These are phyloP conservation scores for Sebastes nivosus DNA, from an alignment of 2,797 vertebrate genomes.

Conservation along the genomic window DNA sequence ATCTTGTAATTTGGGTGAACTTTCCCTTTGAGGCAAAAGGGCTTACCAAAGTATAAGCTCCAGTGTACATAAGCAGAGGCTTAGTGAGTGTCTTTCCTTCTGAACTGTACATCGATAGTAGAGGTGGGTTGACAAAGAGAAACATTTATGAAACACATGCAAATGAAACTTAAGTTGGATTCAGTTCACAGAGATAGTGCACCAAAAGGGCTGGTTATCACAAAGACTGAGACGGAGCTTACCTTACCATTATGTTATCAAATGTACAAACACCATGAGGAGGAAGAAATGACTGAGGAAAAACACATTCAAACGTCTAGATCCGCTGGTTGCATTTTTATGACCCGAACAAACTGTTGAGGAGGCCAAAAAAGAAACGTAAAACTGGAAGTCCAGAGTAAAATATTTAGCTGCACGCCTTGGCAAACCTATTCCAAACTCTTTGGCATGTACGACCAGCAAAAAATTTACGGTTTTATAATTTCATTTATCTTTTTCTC, in stretches of 20 bases:
- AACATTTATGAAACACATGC: neutral
- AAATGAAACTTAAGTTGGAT: neutral
- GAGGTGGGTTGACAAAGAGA: neutral
- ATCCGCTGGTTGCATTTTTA: constrained; percentile 64
- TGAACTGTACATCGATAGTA: neutral
- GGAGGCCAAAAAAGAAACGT: constrained; percentile 35
- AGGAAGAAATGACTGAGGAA: constrained; percentile 33
- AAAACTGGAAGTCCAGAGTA: constrained; percentile 63
- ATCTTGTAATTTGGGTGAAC: neutral
- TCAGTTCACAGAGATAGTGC: neutral
- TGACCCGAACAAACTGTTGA: constrained; percentile 39
- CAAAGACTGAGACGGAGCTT: neutral
- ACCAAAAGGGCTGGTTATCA: constrained; percentile 1
- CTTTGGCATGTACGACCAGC: constrained; percentile 83
- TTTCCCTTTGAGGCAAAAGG: neutral
- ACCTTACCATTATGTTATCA: neutral
- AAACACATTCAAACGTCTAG: constrained; percentile 75
- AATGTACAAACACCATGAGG: constrained; percentile 44
- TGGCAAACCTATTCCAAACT: constrained; percentile 69
- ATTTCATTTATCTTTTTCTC: constrained; percentile 42
- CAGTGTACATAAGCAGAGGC: constrained; percentile 11
- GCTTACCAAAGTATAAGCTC: constrained; percentile 1
- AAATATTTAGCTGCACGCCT: constrained; percentile 76
- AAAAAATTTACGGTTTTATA: constrained; percentile 56
- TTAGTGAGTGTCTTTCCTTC: neutral